These are phyloP conservation scores for Rhynchophorus ferrugineus DNA, from an alignment of 1,140 invertebrate species.

Conservation along the genomic window DNA sequence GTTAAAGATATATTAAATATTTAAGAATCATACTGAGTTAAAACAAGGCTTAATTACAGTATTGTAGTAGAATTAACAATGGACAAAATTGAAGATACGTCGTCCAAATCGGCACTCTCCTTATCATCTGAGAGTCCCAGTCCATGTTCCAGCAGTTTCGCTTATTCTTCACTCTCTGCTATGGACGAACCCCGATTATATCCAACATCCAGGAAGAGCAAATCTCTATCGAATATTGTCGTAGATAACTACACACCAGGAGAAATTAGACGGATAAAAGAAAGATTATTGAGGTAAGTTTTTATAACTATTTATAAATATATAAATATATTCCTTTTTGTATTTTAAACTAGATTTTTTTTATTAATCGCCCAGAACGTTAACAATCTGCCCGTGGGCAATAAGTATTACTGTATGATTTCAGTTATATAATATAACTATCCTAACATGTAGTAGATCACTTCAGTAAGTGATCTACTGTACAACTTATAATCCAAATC, in stretches of 20 bases:
- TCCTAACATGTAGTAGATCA: too few species aligned
- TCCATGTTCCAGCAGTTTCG: conserved; percentile 22
- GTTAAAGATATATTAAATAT: too few species aligned
- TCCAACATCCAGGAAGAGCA: conserved; percentile 27
- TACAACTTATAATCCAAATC: too few species aligned
- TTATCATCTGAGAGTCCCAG: conserved; percentile 17
- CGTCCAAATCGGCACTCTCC: too few species aligned
- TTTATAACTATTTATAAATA: not conserved
- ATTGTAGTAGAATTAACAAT: too few species aligned
- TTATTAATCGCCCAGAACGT: not conserved
- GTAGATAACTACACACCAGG: conserved; percentile 31
- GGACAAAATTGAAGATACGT: too few species aligned
- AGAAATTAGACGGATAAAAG: conserved; percentile 38
- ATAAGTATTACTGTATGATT: too few species aligned
- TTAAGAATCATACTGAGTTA: too few species aligned
- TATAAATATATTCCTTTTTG: conserved; percentile 5
- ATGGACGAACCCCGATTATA: conserved; percentile 10
- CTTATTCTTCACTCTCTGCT: conserved; percentile 23
- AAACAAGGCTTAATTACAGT: too few species aligned
- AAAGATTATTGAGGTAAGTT: conserved; percentile 36
- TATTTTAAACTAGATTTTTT: not conserved
- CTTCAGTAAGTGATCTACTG: too few species aligned
- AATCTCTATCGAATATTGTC: conserved; percentile 34
- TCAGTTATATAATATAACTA: too few species aligned
- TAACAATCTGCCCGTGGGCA: too few species aligned